Evolutionary conservation across 2,797 vertebrate genomes (phyloP), one percentile per base, ranked within the genome.

Genomic region (Gorsachius magnificus): DNA sequence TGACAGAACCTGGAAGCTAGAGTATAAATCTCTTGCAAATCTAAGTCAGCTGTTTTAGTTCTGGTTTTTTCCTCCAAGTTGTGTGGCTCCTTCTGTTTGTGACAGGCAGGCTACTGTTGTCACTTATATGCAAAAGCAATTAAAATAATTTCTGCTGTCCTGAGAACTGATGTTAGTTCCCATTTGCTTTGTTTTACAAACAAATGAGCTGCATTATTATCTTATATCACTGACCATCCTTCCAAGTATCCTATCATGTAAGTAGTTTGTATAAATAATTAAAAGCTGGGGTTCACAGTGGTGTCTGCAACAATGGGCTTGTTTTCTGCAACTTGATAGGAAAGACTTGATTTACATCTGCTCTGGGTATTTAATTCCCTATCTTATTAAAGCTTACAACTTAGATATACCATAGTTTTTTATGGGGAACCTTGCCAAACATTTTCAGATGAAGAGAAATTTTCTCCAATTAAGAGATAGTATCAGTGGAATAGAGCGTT

Each of bases 311-410:
- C 96, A 94, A 96, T 82, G 90, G 93, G 91, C 94, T 97, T 97
- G 96, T 97, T 97, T 97, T 97, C 89, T 83, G 91, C 94, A 90
- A 90, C 94, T 96, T 96, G 97, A 97, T 96, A 93, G 93, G 88
- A 94, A 96, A 93, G 93, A 96, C 96, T 96, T 97, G 97, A 97
- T 97, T 97, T 97, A 97, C 95, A 97, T 97, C 97, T 97, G 97
- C 93, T 97, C 91, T 97, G 97, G 96, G 97, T 97, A 96, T 97
- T 97, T 97, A 97, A 97, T 97, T 97, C 97, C 97, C 97, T 88
- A 90, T 97, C 97, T 97, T 97, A 96, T 97, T 97, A 97, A 96
- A 93, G 96, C 96, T 96, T 97, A 92, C 97, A 97, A 96, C 96
- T 96, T 95, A 80, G 92, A 91, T 96, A 88, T 93, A 95, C 83